Base-by-base conservation (phyloP, 1,140 invertebrate genomes). In the Stegodyphus mimosarum region DNA sequence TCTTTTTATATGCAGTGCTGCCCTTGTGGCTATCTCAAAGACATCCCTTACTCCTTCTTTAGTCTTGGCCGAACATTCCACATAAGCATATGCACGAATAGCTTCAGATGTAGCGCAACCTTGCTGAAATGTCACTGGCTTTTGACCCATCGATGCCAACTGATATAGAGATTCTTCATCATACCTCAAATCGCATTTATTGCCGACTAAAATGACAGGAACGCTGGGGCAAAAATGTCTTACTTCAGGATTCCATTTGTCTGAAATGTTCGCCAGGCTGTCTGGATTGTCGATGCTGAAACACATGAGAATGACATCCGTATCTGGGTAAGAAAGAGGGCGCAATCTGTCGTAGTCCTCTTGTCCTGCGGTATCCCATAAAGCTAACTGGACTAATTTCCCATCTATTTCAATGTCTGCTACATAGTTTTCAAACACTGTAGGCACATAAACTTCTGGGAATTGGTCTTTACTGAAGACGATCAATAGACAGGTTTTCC, bases 321-420 rank as follows among this genome's bases (percentile, higher is more conserved):
- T 99, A 91, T 99, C 97, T 13, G 98, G 97, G 91, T 99, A 99
- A 70, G 96, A 98, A 51, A 99, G 92, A 71, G 98, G 98, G 91
- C 98, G 94, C 89, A 99, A 93, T 90, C 98, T 94, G 91, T 99
- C 98, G 91, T 99, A 99, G 91, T 99, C 98, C 91, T 99, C 98
- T 92, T 99, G 98, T 70, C 98, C 98, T 88, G 98, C 98, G 87
- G 98, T 99, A 94, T 99, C 98, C 98, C 98, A 99, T 88, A 99
- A 92, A 86, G 97, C 97, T 87, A 97, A 91, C 91, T 98, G 96
- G 88, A 98, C 95, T 7, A n/a, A 18, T 67, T 18, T 6, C n/a
- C 64, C 64, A 18, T 67, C 64, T 17, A 67, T 17, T 67, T 67
- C 64, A 2, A 67, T 67, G n/a, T 67, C 17, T n/a, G 64, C 64